Evolutionary conservation across 2,888 invertebrate genomes (phyloP), one percentile per base, ranked within the genome.

Genomic region (Nomada hirtipes): DNA sequence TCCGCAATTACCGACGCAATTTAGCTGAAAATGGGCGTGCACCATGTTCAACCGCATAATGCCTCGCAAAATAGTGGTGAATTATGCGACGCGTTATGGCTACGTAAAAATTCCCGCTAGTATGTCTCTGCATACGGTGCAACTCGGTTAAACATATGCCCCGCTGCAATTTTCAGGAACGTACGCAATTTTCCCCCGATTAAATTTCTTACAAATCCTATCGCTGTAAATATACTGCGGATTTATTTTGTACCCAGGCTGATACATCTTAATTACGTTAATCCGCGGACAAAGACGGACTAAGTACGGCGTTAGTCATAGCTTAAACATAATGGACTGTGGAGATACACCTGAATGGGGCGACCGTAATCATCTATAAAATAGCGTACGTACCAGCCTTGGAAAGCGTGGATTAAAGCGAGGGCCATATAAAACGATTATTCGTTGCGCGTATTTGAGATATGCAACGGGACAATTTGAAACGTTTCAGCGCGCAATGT

Each of bases 61-160:
- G 78, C 57, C 59, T 67, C 59, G 44, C 64, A 52, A 59, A 79
- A 77, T 50, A 52, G 59, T 10, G 59, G 29, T 53, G 23, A 79
- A 79, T 79, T 78, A 70, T 78, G 70, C 64, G 65, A 47, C 60
- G 36, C 60, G 65, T 65, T 70, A 64, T 52, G 50, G 52, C 69
- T 29, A 42, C 52, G 59, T 52, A 61, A 71, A 76, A 75, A 67
- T 67, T 59, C 65, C 18, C 18, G 10, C 26, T n/a, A n/a, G 23
- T 29, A 36, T 36, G 36, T 36, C 36, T 36, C 52, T 18, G 55
- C 55, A 29, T n/a, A 15, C 53, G 52, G 1, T 20, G 53, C 53
- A 18, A 55, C 20, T 11, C n/a, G 63, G 4, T 47, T 63, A 63
- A 44, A 23, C 20, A 1, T 20, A n/a, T 4, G n/a, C 61, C 2